Conservation (phyloP, 2,113 vertebrate species). For the Marmota monax region DNA sequence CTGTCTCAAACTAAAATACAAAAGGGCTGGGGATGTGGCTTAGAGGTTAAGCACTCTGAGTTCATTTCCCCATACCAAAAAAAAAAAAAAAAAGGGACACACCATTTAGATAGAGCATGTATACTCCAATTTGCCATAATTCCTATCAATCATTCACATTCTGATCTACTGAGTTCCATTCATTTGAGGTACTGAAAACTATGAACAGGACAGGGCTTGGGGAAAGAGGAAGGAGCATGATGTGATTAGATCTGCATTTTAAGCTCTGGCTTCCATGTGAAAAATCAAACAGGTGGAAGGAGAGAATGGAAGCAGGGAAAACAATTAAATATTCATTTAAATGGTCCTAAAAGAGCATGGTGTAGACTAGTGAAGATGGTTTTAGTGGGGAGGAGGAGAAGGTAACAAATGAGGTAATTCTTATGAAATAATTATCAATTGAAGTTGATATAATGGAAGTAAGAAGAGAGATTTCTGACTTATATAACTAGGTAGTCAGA, state of each 20-base stretch:
- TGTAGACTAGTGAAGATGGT: not conserved
- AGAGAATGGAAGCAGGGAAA: not conserved
- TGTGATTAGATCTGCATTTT: not conserved
- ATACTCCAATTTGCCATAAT: not conserved
- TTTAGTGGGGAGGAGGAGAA: not conserved
- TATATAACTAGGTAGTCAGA: not conserved
- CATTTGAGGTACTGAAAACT: not conserved
- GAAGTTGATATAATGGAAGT: not conserved
- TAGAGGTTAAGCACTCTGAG: too few relatives aligned
- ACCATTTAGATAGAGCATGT: not conserved
- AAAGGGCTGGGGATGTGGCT: too few relatives aligned
- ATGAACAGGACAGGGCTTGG: not conserved
- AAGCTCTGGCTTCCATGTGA: not conserved
- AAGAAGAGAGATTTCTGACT: not conserved
- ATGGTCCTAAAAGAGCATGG: not conserved
- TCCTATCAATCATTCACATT: not conserved
- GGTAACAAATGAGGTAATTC: not conserved
- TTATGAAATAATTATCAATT: not conserved
- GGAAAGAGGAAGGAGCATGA: not conserved
- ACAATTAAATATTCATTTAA: not conserved
- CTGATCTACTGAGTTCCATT: not conserved
- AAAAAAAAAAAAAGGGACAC: not conserved
- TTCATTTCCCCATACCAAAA: too few relatives aligned
- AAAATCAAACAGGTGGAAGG: not conserved
- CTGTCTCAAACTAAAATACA: too few relatives aligned